phyloP scores from a whole-genome alignment of 2,113 vertebrate genomes.

The Mesoclemmys tuberculata region DNA sequence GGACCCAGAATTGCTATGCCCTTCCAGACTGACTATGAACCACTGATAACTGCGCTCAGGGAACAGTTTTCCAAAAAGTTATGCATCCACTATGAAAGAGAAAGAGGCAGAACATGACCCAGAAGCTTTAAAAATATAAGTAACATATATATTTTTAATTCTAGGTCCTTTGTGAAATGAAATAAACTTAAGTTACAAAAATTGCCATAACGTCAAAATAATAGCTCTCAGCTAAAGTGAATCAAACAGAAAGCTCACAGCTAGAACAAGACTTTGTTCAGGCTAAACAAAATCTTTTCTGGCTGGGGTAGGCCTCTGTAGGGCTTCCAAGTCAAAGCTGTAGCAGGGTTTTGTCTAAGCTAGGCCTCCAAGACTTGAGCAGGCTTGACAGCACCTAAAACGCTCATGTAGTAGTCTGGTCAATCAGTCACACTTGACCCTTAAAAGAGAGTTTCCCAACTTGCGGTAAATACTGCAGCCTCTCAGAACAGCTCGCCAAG shows the following conservation, averaged over 20 bases:
- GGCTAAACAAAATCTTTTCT: not conserved
- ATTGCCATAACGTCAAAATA: constrained; percentile 16
- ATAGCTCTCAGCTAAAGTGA: constrained; percentile 41
- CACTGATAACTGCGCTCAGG: no score
- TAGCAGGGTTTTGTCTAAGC: not conserved
- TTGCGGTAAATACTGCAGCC: not conserved
- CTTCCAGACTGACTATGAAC: no score
- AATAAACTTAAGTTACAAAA: constrained; percentile 46
- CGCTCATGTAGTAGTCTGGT: not conserved
- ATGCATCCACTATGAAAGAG: no score
- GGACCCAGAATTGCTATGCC: no score
- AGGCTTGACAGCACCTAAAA: not conserved
- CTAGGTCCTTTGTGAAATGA: constrained; percentile 41
- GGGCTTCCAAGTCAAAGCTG: not conserved
- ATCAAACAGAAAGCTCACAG: constrained; percentile 27
- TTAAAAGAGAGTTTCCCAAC: not conserved
- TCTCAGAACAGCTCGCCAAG: not conserved
- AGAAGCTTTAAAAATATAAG: no score
- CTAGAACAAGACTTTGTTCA: not conserved
- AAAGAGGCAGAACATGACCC: no score
- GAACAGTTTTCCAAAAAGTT: no score
- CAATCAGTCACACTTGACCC: not conserved
- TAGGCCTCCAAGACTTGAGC: not conserved
- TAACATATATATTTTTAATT: no score
- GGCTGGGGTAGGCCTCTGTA: not conserved